Percentiles rank a stretch among this genome's conserved stretches.
Evolutionary conservation across 2,888 invertebrate species (phyloP).

Genomic region (Agonopterix alstromeriana): DNA sequence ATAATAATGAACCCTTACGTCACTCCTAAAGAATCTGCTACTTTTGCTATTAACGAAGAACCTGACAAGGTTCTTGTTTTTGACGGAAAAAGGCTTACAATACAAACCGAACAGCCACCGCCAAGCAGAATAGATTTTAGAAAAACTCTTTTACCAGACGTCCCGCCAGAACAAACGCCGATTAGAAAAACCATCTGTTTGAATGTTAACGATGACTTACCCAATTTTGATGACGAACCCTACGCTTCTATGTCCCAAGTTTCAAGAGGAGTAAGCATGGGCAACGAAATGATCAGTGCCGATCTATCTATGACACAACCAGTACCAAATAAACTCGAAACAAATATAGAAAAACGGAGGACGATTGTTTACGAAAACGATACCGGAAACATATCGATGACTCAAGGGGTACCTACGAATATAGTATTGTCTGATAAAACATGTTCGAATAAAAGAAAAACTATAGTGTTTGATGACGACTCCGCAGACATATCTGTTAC

Average conservation of each 20-base stretch:
- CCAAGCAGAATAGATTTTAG: constrained; percentile 16
- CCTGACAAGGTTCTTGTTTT: constrained; percentile 52
- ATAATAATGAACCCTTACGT: constrained; percentile 52
- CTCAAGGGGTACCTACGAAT: constrained; percentile 1
- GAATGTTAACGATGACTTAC: constrained; percentile 50
- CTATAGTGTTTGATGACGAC: constrained; percentile 22
- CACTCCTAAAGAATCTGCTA: constrained; percentile 35
- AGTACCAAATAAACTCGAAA: constrained; percentile 14
- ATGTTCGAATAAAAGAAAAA: constrained; percentile 17
- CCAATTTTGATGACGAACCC: constrained; percentile 36
- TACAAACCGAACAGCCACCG: constrained; percentile 31
- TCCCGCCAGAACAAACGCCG: constrained; percentile 14
- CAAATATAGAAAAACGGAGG: constrained; percentile 6
- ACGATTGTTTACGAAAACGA: constrained; percentile 18
- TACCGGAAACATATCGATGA: neutral
- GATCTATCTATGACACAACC: constrained; percentile 27
- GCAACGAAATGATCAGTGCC: constrained; percentile 1
- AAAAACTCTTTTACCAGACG: constrained; percentile 19
- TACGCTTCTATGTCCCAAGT: constrained; percentile 9
- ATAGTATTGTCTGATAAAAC: neutral
- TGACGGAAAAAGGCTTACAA: constrained; percentile 51
- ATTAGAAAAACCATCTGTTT: constrained; percentile 44
- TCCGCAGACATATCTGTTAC: constrained; percentile 28
- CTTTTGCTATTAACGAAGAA: constrained; percentile 46
- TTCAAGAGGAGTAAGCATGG: neutral